Percentiles rank a stretch among this genome's conserved stretches.
phyloP scores from a whole-genome alignment of 2,797 vertebrate genomes.

The Philypnodon macrostomus region DNA sequence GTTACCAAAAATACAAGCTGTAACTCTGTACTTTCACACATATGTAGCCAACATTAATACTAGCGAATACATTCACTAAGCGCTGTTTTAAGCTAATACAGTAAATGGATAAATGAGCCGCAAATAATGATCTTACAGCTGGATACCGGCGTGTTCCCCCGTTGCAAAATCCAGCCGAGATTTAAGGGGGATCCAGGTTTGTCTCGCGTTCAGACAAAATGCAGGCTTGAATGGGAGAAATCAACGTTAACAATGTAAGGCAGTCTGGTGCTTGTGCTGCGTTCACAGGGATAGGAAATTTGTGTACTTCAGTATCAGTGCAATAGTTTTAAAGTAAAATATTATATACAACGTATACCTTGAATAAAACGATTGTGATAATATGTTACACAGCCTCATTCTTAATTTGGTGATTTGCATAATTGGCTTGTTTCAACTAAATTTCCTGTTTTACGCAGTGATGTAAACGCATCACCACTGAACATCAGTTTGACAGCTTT shows the following conservation, averaged over 20 bases:
- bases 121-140: conserved; percentile 44
- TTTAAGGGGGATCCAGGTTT: conserved; percentile 22
- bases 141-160: conserved; percentile 12
- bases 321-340: no score
- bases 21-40: conserved; percentile 7
- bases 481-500: neutral
- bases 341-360: no score
- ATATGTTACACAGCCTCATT: no score
- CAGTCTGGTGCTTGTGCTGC: conserved; percentile 37
- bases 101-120: neutral
- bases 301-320: no score
- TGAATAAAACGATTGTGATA: no score
- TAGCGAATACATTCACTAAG: conserved; percentile 17
- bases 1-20: neutral
- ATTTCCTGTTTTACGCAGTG: neutral
- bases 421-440: no score
- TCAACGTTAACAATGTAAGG: conserved; percentile 59
- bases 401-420: no score
- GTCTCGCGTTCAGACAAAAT: conserved; percentile 53
- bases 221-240: conserved; percentile 44
- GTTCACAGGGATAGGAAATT: conserved; percentile 12
- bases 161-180: conserved; percentile 6
- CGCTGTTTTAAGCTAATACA: neutral
- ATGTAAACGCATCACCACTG: conserved; percentile 16
- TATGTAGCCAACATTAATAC: conserved; percentile 24